These are phyloP conservation scores for Drosophila fuyamai DNA, from an alignment of 1,140 invertebrate genomes.

Conservation along the genomic window DNA sequence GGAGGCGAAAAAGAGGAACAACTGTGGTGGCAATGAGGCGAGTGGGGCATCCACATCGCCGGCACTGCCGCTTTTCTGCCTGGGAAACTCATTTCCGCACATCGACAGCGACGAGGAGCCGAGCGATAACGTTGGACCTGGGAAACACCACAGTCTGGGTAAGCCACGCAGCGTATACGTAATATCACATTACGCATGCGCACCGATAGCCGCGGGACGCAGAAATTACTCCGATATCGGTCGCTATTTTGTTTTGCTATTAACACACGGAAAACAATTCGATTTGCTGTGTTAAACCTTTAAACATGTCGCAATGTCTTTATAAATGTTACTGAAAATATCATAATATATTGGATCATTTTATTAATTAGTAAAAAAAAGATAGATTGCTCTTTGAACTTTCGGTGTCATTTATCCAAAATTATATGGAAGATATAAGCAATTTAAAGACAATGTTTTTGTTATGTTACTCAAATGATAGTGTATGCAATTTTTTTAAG, in stretches of 20 bases:
- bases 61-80: conserved; percentile 86
- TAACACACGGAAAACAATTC: not conserved
- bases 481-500: no score
- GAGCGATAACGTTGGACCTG: conserved; percentile 85
- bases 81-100: conserved; percentile 89
- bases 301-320: no score
- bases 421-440: no score
- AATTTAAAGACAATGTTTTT: no score
- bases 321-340: no score
- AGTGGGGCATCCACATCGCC: conserved; percentile 63
- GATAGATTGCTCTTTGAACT: no score
- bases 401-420: no score
- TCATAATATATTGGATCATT: no score
- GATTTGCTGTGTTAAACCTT: no score
- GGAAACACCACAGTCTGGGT: conserved; percentile 79
- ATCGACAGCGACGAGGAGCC: conserved; percentile 90
- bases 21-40: conserved; percentile 24
- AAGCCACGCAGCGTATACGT: conserved; percentile 68
- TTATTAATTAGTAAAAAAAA: no score
- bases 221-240: conserved; percentile 23
- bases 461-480: no score
- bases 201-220: conserved; percentile 14
- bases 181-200: conserved; percentile 73
- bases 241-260: conserved; percentile 8
- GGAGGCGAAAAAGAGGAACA: conserved; percentile 35